Evolutionary conservation across 2,113 vertebrate species (phyloP).

Genomic region (Spea multiplicata): DNA sequence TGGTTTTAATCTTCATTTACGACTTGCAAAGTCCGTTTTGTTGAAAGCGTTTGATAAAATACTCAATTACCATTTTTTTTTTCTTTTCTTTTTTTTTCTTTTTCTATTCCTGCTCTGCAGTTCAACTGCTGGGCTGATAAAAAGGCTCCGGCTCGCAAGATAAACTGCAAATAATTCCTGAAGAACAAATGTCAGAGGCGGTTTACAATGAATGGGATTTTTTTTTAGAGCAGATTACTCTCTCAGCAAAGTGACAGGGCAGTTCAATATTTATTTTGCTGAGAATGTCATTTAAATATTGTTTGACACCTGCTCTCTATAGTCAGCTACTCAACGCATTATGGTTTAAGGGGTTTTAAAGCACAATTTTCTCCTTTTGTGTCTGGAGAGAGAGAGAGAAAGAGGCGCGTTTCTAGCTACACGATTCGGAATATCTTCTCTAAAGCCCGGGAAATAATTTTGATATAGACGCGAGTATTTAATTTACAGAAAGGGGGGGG

Average conservation of each 20-base stretch:
- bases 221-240: constrained; percentile 67
- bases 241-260: constrained; percentile 65
- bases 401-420: not conserved
- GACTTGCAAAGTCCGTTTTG: constrained; percentile 75
- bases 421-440: not conserved
- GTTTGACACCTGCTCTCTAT: constrained; percentile 70
- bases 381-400: not conserved
- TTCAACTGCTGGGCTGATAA: constrained; percentile 73
- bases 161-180: constrained; percentile 77
- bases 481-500: not conserved
- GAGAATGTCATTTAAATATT: constrained; percentile 70
- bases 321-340: constrained; percentile 56
- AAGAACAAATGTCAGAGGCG: constrained; percentile 73
- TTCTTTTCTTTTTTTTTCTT: constrained; percentile 43
- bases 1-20: constrained; percentile 84
- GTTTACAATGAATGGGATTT: constrained; percentile 67
- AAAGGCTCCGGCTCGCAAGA: constrained; percentile 67
- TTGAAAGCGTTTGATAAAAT: constrained; percentile 81
- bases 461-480: constrained; percentile 1
- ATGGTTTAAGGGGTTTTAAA: constrained; percentile 56
- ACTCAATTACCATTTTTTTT: constrained; percentile 77
- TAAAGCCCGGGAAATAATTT: not conserved
- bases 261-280: constrained; percentile 69
- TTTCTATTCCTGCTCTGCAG: constrained; percentile 52
- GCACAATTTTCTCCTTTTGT: constrained; percentile 48